phyloP scores from a whole-genome alignment of 2,113 vertebrate genomes.

The Microtus richardsoni region DNA sequence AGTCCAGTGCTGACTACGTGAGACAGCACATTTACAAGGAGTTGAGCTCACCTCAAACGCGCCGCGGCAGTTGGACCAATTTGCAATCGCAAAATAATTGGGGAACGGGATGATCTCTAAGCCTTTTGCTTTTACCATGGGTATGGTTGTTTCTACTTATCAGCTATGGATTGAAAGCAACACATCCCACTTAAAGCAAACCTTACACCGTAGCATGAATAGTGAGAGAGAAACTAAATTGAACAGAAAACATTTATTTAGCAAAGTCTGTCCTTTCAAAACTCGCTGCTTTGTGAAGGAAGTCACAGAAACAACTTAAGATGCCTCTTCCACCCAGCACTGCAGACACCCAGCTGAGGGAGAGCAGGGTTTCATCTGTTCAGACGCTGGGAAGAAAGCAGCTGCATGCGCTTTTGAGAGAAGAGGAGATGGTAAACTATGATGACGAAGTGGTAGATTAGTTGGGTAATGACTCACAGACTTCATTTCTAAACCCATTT shows the following conservation, averaged over 20 bases:
- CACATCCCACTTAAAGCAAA: constrained; percentile 17
- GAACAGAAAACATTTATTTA: constrained; percentile 59
- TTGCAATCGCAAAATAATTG: neutral
- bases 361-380: neutral
- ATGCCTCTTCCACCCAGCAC: neutral
- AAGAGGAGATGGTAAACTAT: neutral
- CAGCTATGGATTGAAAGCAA: neutral
- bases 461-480: neutral
- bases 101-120: neutral
- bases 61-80: neutral
- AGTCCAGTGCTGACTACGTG: neutral
- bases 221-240: constrained; percentile 48
- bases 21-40: neutral
- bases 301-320: neutral
- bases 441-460: neutral
- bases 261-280: constrained; percentile 59
- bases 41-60: neutral
- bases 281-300: constrained; percentile 25
- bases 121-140: neutral
- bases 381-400: neutral
- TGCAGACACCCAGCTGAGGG: neutral
- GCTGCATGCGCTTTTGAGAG: neutral
- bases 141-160: neutral
- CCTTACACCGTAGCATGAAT: neutral
- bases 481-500: constrained; percentile 1